These are phyloP conservation scores for Mionectes macconnelli DNA, from an alignment of 2,113 vertebrate species.

Conservation along the genomic window DNA sequence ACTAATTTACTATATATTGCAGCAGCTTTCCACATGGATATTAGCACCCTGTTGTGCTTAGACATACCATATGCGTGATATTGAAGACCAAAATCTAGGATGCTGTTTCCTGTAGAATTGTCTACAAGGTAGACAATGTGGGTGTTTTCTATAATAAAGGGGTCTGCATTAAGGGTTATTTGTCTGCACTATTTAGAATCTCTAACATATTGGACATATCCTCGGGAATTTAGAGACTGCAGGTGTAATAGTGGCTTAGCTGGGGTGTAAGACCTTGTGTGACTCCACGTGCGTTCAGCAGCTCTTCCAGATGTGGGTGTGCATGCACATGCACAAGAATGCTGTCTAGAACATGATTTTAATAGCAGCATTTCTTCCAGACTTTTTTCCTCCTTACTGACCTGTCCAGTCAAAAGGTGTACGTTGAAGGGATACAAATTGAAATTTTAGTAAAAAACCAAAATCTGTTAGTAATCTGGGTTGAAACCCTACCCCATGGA, in stretches of 20 bases:
- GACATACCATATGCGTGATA: rapidly evolving
- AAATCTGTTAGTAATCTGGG: conserved; percentile 7
- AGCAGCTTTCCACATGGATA: not conserved
- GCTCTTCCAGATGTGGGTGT: not conserved
- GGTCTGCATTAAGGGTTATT: not conserved
- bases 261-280: not conserved
- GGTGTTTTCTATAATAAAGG: not conserved
- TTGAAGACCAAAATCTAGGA: not conserved
- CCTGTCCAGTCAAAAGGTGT: not conserved
- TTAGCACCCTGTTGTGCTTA: not conserved
- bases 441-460: not conserved
- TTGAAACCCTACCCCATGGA: conserved; percentile 13
- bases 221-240: not conserved
- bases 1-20: not conserved
- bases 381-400: not conserved
- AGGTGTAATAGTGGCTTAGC: not conserved
- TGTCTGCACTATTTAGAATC: not conserved
- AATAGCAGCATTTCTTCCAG: not conserved
- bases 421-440: not conserved
- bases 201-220: not conserved
- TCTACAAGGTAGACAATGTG: not conserved
- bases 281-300: not conserved
- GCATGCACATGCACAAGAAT: not conserved
- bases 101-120: not conserved
- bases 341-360: not conserved